Percentiles rank a stretch among this genome's conserved stretches.
Evolutionary conservation across 1,140 invertebrate genomes (phyloP).

Genomic region (Centruroides vittatus): DNA sequence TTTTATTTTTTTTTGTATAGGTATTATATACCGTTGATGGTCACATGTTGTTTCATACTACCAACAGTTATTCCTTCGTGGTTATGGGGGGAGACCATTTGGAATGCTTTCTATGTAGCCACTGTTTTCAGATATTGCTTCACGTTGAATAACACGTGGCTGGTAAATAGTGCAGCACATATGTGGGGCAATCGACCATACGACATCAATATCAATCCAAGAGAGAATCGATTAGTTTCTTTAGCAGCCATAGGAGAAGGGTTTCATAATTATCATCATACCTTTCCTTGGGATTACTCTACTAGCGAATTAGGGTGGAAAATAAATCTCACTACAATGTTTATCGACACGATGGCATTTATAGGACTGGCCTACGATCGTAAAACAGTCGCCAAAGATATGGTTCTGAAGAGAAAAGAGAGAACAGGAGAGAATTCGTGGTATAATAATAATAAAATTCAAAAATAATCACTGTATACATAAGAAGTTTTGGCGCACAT

Average conservation of each 20-base stretch:
- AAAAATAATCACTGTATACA: no score
- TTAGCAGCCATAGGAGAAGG: conserved; percentile 39
- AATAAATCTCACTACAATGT: conserved; percentile 36
- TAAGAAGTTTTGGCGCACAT: no score
- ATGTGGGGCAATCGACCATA: conserved; percentile 33
- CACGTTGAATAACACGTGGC: conserved; percentile 32
- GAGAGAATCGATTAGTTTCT: conserved; percentile 34
- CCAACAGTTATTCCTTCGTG: conserved; percentile 70
- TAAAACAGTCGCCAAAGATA: conserved; percentile 30
- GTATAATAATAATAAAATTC: no score
- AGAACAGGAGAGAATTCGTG: neutral
- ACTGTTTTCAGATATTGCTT: conserved; percentile 58
- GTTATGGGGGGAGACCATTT: conserved; percentile 64
- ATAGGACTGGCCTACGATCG: conserved; percentile 47
- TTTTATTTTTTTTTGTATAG: conserved; percentile 21
- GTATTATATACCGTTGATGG: conserved; percentile 66
- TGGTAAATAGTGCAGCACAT: conserved; percentile 36
- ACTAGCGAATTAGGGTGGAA: conserved; percentile 51
- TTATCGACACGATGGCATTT: conserved; percentile 44
- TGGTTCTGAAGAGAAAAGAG: neutral
- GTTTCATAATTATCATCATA: conserved; percentile 67
- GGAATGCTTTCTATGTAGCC: conserved; percentile 45
- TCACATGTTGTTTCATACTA: conserved; percentile 64
- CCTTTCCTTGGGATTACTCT: conserved; percentile 58
- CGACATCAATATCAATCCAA: conserved; percentile 34